Evolutionary conservation across 2,113 vertebrate genomes (phyloP).

Genomic region (Hyla sarda): DNA sequence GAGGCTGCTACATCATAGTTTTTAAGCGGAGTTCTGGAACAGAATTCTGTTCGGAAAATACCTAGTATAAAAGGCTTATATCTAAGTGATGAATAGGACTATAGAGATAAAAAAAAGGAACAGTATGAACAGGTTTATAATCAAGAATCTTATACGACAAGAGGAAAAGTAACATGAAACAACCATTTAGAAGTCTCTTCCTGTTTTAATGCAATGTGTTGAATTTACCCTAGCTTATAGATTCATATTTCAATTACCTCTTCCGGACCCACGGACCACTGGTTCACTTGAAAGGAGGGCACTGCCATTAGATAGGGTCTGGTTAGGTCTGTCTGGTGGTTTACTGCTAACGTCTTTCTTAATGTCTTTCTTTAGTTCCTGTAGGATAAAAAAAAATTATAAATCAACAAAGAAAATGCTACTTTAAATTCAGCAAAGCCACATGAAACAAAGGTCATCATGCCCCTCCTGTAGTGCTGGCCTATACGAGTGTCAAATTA

Average conservation of each 20-base stretch:
- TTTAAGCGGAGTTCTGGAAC: too few relatives aligned
- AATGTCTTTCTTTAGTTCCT: constrained; percentile 57
- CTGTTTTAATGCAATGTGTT: not conserved
- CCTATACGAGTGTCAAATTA: not conserved
- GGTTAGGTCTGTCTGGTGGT: constrained; percentile 52
- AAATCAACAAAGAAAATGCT: not conserved
- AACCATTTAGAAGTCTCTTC: not conserved
- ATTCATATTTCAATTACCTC: constrained; percentile 46
- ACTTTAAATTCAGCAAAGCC: not conserved
- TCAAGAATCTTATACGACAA: not conserved
- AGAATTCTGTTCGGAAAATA: too few relatives aligned
- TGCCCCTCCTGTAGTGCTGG: not conserved
- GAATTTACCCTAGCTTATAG: not conserved
- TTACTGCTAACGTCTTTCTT: constrained; percentile 55
- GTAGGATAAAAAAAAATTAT: not conserved
- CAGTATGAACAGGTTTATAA: not conserved
- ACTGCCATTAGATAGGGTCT: constrained; percentile 52
- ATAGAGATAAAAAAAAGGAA: too few relatives aligned
- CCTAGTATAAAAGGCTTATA: too few relatives aligned
- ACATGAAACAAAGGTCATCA: not conserved
- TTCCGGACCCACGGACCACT: constrained; percentile 21
- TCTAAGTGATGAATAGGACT: too few relatives aligned
- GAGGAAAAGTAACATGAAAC: not conserved
- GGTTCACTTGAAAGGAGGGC: constrained; percentile 48
- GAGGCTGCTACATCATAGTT: too few relatives aligned